Evolutionary conservation across 2,113 vertebrate species (phyloP), one percentile per base, ranked within the genome.

Genomic region (Callospermophilus lateralis): DNA sequence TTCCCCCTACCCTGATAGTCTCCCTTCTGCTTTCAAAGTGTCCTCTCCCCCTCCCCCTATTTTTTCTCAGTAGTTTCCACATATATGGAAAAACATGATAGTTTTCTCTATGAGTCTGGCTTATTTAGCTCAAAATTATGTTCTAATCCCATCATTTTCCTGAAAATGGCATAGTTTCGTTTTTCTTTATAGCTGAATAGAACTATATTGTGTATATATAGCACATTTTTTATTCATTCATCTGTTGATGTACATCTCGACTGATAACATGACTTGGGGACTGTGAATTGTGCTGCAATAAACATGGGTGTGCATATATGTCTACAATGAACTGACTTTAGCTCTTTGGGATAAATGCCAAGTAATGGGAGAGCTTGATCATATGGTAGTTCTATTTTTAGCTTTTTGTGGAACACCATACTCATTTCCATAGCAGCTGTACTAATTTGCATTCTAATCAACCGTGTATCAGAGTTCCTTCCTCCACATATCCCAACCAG

Each of bases 31-130:
- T 68, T 34, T 34, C 11, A 68, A 17, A 8, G 13, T 15, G 30
- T 68, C 32, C 15, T n/a, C 2, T 61, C 2, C 22, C 6, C 5
- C 16, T 16, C 32, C 16, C 32, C 6, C 13, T n/a, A 0, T 22
- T 68, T 68, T 68, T 68, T 7, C 67, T 15, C 34, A 34, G 30
- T 68, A 68, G 67, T 16, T 34, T 68, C 15, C 32, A 68, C 32
- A 68, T 34, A 68, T 68, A 15, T 34, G 65, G 32, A 6, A 34
- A 68, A 68, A 68, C 15, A 17, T 68, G 67, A n/a, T 17, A 68
- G 13, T 34, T 67, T 68, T 68, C 67, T 32, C 28, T 65, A 4
- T 65, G 30, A 67, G 65, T 68, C 67, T 68, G 32, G 16, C 67
- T 34, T 68, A 68, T 17, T 68, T 68, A 32, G 34, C 15, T 68